Evolutionary conservation across 2,888 invertebrate genomes (phyloP).

Genomic region (Cerastis leucographa): DNA sequence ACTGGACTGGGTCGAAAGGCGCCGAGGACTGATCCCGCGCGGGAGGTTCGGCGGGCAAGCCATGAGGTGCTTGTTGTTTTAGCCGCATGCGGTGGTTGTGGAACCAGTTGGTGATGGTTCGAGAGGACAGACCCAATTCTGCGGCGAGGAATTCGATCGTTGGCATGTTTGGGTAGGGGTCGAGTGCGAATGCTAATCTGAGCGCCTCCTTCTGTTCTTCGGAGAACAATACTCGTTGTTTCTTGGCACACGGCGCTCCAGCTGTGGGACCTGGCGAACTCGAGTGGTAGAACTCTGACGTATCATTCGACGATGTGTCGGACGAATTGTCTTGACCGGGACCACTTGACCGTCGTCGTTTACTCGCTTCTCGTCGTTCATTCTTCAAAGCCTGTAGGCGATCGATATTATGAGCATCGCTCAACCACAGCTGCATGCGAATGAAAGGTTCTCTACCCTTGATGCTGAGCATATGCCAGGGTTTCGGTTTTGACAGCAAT

Average conservation of each 20-base stretch:
- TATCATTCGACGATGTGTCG: conserved; percentile 96
- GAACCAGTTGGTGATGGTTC: conserved; percentile 99
- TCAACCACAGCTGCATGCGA: conserved; percentile 98
- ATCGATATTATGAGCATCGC: conserved; percentile 98
- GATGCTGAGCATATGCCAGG: conserved; percentile 99
- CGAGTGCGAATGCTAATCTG: conserved; percentile 97
- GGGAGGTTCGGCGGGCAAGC: conserved; percentile 93
- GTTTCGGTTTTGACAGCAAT: conserved; percentile 98
- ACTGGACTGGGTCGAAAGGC: conserved; percentile 98
- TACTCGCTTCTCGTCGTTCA: conserved; percentile 97
- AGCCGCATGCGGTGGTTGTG: conserved; percentile 99
- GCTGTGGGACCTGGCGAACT: conserved; percentile 94
- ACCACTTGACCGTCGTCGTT: conserved; percentile 95
- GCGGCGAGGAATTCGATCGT: conserved; percentile 98
- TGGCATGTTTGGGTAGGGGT: conserved; percentile 99
- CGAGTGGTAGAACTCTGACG: conserved; percentile 96
- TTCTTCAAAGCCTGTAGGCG: conserved; percentile 97
- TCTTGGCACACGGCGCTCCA: conserved; percentile 96
- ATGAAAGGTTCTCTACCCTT: conserved; percentile 99
- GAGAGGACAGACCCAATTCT: conserved; percentile 96
- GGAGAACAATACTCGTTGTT: conserved; percentile 98
- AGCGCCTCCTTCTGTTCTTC: conserved; percentile 99
- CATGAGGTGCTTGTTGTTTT: conserved; percentile 97
- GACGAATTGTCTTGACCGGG: conserved; percentile 96
- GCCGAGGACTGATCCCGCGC: conserved; percentile 93